A percentile compares a stretch with the other conserved stretches of the same genome.
Conservation (phyloP, 2,113 vertebrate species). For the Saccopteryx leptura region DNA sequence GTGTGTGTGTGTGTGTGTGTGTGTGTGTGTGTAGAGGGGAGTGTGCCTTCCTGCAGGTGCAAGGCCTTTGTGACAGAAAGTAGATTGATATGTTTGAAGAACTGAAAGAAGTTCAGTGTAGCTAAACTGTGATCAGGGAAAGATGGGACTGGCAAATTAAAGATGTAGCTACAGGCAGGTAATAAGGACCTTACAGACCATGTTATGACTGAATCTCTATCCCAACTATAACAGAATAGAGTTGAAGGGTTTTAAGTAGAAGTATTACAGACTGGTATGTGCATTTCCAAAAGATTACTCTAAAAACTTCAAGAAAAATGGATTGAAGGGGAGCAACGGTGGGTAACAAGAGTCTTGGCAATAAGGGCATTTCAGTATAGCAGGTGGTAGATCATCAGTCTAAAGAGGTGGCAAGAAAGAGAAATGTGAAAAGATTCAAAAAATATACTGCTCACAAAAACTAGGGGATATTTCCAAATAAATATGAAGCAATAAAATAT, state of each 20-base stretch:
- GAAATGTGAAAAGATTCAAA: background rate
- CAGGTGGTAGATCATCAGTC: background rate
- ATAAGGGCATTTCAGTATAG: background rate
- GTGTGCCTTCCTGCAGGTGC: background rate
- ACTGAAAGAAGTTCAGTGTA: background rate
- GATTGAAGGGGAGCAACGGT: background rate
- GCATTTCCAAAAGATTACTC: background rate
- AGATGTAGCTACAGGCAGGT: background rate
- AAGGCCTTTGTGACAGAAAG: conserved; percentile 21
- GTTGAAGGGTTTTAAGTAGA: background rate
- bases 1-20: background rate
- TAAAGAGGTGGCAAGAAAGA: background rate
- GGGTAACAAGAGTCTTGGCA: background rate
- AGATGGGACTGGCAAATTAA: background rate
- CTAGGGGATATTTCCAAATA: too few species aligned
- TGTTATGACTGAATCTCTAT: background rate
- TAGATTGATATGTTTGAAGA: conserved; percentile 34
- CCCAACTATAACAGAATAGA: background rate
- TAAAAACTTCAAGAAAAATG: background rate
- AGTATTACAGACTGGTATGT: background rate
- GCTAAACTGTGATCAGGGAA: background rate
- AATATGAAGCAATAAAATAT: too few species aligned
- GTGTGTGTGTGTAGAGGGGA: background rate
- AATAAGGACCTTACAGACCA: background rate
- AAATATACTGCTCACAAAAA: background rate